phyloP scores from a whole-genome alignment of 2,113 vertebrate genomes.

The Vidua macroura region DNA sequence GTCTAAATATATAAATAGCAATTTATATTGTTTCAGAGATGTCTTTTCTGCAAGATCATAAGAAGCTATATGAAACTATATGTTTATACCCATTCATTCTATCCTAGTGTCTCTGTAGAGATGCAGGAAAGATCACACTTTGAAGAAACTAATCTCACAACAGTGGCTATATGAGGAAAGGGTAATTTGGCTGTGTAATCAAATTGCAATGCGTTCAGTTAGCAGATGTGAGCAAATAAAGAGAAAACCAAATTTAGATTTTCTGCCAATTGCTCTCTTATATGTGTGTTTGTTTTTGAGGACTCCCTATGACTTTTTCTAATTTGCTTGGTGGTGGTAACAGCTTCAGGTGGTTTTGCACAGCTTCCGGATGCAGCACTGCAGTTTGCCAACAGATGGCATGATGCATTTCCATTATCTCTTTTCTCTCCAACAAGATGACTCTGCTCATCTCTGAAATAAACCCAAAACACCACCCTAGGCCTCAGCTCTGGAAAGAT shows the following conservation, averaged over 20 bases:
- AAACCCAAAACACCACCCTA: neutral
- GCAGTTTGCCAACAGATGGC: slow-evolving; percentile 56
- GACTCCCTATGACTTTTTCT: slow-evolving; percentile 62
- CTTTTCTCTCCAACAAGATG: neutral
- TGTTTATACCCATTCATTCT: neutral
- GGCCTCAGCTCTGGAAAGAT: neutral
- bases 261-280: slow-evolving; percentile 62
- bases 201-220: slow-evolving; percentile 70
- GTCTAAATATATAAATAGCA: neutral
- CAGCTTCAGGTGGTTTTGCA: neutral
- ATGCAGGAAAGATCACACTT: slow-evolving; percentile 53
- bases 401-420: neutral
- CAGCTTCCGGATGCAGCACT: slow-evolving; percentile 48
- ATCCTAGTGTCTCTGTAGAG: slow-evolving; percentile 10
- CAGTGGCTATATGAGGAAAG: slow-evolving; percentile 29
- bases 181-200: slow-evolving; percentile 71
- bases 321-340: slow-evolving; percentile 42
- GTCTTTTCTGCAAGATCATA: neutral
- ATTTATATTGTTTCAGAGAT: neutral
- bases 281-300: slow-evolving; percentile 62
- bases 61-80: neutral
- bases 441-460: neutral
- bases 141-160: slow-evolving; percentile 45
- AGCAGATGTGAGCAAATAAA: slow-evolving; percentile 77
- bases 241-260: slow-evolving; percentile 40